Conservation (phyloP, 2,113 vertebrate genomes). For the Carlito syrichta region DNA sequence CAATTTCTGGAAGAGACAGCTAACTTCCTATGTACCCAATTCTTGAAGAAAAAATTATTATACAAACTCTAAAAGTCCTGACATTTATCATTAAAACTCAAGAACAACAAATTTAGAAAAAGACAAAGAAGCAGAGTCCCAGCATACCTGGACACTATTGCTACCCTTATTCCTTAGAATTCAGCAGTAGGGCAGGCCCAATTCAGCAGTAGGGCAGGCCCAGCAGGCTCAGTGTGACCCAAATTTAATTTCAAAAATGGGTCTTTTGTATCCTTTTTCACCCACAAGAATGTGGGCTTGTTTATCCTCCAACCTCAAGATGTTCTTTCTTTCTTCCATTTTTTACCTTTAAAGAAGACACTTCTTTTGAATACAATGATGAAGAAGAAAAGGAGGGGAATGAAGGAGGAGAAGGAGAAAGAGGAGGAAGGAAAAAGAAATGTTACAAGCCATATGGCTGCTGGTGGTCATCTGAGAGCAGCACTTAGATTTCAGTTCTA, state of each 20-base stretch:
- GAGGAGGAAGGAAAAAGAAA: no score
- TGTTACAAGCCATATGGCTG: neutral
- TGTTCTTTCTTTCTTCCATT: neutral
- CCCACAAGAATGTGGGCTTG: neutral
- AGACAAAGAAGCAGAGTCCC: neutral
- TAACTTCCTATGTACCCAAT: neutral
- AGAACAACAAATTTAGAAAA: neutral
- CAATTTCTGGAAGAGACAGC: neutral
- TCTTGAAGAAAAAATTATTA: neutral
- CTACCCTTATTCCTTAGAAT: neutral
- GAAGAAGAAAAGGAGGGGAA: no score
- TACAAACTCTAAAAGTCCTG: neutral
- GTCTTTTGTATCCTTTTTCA: neutral
- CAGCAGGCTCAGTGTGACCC: neutral
- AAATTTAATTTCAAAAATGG: slow-evolving; percentile 22
- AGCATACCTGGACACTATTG: neutral
- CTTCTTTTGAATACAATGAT: neutral
- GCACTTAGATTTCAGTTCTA: no score
- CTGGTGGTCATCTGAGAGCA: neutral
- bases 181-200: no score
- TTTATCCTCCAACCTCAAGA: slow-evolving; percentile 8
- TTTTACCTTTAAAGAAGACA: neutral
- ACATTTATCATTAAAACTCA: neutral
- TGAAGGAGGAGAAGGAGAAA: neutral
- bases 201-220: no score